phyloP scores from a whole-genome alignment of 1,140 invertebrate species.

The Linepithema humile region DNA sequence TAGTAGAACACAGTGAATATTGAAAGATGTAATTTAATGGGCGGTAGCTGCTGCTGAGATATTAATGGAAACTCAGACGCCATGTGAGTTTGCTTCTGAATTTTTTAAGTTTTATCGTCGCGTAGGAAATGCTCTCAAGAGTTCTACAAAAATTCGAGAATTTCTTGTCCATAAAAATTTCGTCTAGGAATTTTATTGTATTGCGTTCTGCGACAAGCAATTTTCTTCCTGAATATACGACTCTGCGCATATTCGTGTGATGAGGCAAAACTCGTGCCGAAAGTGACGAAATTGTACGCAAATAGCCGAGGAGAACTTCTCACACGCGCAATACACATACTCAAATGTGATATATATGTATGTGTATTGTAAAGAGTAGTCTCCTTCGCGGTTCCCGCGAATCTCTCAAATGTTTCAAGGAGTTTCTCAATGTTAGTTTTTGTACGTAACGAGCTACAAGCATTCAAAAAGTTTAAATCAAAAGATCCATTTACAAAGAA shows the following conservation, averaged over 20 bases:
- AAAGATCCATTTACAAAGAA: not conserved
- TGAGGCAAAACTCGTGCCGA: not conserved
- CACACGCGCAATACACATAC: not conserved
- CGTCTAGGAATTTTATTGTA: not conserved
- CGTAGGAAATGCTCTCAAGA: not conserved
- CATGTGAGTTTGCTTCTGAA: not conserved
- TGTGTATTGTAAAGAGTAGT: not conserved
- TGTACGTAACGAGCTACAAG: not conserved
- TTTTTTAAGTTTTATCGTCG: constrained; percentile 2
- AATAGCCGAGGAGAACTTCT: constrained; percentile 6
- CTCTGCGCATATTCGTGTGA: not conserved
- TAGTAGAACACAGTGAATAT: constrained; percentile 2
- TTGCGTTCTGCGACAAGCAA: not conserved
- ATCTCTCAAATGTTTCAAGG: not conserved
- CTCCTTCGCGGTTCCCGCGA: not conserved
- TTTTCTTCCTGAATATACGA: not conserved
- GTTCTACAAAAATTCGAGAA: not conserved
- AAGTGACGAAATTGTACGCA: constrained; percentile 19
- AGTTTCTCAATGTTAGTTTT: not conserved
- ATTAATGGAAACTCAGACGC: constrained; percentile 13
- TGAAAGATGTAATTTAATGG: constrained; percentile 37
- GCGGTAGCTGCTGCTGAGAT: constrained; percentile 2
- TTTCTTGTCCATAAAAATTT: constrained; percentile 1
- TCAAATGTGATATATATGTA: not conserved
- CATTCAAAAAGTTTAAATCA: not conserved